Percentiles rank a stretch among this genome's conserved stretches.
phyloP scores from a whole-genome alignment of 2,113 vertebrate genomes.

The Benitochromis conjunctus region DNA sequence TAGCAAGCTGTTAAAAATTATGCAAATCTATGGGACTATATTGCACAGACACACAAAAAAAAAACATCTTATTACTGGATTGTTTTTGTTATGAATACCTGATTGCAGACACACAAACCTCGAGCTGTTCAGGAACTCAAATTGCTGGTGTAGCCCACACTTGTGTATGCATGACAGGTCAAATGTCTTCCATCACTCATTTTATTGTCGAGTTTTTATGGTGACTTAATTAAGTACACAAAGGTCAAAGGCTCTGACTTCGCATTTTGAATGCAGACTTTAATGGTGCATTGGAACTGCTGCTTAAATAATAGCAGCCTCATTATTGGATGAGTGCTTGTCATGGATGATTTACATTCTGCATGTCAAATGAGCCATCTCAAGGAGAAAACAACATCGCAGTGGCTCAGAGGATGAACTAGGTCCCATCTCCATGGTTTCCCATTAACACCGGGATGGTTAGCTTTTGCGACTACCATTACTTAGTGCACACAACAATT shows the following conservation, averaged over 20 bases:
- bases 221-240: slow-evolving; percentile 28
- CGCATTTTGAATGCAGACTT: slow-evolving; percentile 22
- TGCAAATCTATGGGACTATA: not conserved
- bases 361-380: slow-evolving; percentile 35
- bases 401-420: not conserved
- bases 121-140: not conserved
- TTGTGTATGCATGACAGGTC: slow-evolving; percentile 15
- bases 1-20: not conserved
- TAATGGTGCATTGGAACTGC: not conserved
- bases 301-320: slow-evolving; percentile 33
- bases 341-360: slow-evolving; percentile 38
- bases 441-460: slow-evolving; percentile 17
- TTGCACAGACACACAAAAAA: not conserved
- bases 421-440: slow-evolving; percentile 21
- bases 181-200: slow-evolving; percentile 2
- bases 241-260: slow-evolving; percentile 33
- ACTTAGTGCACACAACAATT: slow-evolving; percentile 25
- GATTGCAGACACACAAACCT: not conserved
- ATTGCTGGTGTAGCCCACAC: not conserved
- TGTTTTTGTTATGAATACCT: not conserved
- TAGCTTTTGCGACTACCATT: slow-evolving; percentile 32
- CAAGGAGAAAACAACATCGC: slow-evolving; percentile 9
- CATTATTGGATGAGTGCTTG: slow-evolving; percentile 31
- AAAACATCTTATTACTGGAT: not conserved
- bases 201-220: slow-evolving; percentile 2